Evolutionary conservation across 2,888 invertebrate genomes (phyloP).

Genomic region (Punctoribates punctum): DNA sequence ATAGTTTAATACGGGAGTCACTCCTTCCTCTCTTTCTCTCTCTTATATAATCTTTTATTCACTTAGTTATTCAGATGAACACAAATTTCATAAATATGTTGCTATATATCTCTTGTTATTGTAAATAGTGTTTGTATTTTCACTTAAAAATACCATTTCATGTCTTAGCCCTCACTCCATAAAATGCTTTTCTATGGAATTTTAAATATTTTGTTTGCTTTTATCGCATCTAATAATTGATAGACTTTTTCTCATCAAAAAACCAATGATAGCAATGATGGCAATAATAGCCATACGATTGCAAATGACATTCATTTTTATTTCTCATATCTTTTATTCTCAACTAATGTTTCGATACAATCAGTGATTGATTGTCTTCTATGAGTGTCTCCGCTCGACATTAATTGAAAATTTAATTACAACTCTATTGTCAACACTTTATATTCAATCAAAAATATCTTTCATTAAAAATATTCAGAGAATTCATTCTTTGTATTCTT

Average conservation of each 20-base stretch:
- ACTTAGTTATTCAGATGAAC: conserved; percentile 26
- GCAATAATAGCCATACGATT: not conserved
- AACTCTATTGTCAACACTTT: too few species aligned
- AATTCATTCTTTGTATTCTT: not conserved
- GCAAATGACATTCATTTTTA: not conserved
- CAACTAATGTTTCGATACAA: not conserved
- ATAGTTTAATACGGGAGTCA: not conserved
- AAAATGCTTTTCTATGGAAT: conserved; percentile 9
- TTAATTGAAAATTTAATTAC: not conserved
- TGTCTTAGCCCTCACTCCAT: not conserved
- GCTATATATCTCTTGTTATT: conserved; percentile 23
- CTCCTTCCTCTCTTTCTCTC: not conserved
- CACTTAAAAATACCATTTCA: not conserved
- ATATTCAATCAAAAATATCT: too few species aligned
- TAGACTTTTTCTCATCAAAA: conserved; percentile 18
- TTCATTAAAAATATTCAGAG: not conserved
- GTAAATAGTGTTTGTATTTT: conserved; percentile 1
- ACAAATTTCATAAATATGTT: conserved; percentile 20
- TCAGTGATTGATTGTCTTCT: not conserved
- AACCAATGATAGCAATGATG: conserved; percentile 5
- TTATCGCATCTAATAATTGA: not conserved
- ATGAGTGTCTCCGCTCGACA: not conserved
- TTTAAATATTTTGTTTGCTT: conserved; percentile 36
- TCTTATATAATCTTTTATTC: conserved; percentile 3
- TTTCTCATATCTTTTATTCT: not conserved